Evolutionary conservation across 2,113 vertebrate genomes (phyloP).

Genomic region (Carlito syrichta): DNA sequence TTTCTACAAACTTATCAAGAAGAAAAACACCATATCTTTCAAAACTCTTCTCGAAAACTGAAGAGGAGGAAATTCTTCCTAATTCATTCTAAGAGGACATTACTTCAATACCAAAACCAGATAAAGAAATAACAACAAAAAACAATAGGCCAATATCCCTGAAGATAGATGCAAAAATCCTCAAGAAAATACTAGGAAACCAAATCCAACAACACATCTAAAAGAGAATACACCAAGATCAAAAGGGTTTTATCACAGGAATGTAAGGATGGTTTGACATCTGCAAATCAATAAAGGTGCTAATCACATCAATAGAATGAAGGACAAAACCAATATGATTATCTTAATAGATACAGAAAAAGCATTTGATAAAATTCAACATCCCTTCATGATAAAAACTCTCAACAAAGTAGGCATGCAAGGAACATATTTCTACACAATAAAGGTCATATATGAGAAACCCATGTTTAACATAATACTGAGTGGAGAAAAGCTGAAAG

Average conservation of each 20-base stretch:
- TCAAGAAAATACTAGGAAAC: not conserved
- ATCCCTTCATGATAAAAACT: not conserved
- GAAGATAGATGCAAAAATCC: not conserved
- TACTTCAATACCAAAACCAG: not conserved
- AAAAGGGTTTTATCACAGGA: not conserved
- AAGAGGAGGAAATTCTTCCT: not conserved
- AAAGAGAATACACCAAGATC: not conserved
- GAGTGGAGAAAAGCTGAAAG: not conserved
- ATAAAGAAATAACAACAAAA: not conserved
- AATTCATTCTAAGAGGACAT: not conserved
- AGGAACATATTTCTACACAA: not conserved
- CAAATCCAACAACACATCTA: not conserved
- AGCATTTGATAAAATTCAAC: not conserved
- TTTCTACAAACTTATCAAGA: too few species aligned
- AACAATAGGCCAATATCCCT: not conserved
- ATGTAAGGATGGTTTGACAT: not conserved
- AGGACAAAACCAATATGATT: accelerated
- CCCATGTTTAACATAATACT: not conserved
- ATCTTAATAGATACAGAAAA: not conserved
- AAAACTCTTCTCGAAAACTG: not conserved
- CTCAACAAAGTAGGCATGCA: not conserved
- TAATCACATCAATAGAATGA: not conserved
- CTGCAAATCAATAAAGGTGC: accelerated
- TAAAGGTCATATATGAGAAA: not conserved
- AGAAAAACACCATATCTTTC: not conserved